Conservation (phyloP, 2,888 invertebrate genomes). For the Heliconius aoede region DNA sequence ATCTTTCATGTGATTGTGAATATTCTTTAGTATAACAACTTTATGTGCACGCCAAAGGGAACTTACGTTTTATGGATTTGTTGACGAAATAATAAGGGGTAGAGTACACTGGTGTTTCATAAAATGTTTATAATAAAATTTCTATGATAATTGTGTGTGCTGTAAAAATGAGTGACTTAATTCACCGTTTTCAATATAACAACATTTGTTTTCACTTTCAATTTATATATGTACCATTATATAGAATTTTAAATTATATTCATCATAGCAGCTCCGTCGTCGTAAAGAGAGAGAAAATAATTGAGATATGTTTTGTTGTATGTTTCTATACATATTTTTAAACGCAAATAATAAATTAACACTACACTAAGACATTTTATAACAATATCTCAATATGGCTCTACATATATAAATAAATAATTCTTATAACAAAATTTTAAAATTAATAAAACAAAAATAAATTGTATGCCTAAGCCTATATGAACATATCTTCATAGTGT, state of each 20-base stretch:
- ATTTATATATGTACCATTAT: too few species aligned
- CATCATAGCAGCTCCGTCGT: too few species aligned
- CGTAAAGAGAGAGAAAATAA: too few species aligned
- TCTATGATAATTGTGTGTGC: too few species aligned
- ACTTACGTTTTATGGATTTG: background rate
- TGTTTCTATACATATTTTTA: too few species aligned
- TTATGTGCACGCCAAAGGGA: background rate
- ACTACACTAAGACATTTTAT: too few species aligned
- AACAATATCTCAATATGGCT: too few species aligned
- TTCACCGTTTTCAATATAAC: background rate
- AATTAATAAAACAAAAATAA: background rate
- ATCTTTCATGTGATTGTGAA: background rate
- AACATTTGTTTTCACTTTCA: too few species aligned
- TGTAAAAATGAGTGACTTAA: background rate
- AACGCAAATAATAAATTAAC: too few species aligned
- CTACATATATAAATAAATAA: background rate
- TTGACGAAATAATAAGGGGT: background rate
- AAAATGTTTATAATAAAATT: background rate
- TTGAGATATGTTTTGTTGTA: too few species aligned
- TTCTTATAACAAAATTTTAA: background rate
- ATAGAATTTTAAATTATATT: too few species aligned
- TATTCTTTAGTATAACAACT: background rate
- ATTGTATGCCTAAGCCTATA: conserved; percentile 44
- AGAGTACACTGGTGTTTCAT: background rate
- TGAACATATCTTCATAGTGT: conserved; percentile 52